A percentile compares a stretch with the other conserved stretches of the same genome.
Evolutionary conservation across 2,797 vertebrate genomes (phyloP).

Genomic region (Psittacula derbiana): DNA sequence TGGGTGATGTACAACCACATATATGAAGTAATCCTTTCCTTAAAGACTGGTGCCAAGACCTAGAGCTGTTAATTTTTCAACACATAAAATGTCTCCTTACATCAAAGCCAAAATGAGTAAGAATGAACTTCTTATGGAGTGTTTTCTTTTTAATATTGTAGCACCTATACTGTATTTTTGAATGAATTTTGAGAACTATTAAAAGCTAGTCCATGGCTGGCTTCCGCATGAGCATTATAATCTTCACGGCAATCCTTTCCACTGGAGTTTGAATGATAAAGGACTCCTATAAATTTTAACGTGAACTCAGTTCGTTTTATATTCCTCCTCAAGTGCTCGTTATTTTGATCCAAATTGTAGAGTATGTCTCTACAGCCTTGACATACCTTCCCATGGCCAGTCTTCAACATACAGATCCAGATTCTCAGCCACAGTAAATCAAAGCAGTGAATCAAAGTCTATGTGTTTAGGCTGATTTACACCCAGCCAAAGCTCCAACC

Average conservation of each 20-base stretch:
- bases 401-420: background rate
- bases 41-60: background rate
- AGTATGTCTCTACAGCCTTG: conserved; percentile 35
- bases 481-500: background rate
- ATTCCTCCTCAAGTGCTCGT: conserved; percentile 7
- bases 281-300: conserved; percentile 47
- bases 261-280: conserved; percentile 57
- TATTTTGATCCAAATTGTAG: background rate
- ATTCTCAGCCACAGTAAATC: background rate
- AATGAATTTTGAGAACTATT: background rate
- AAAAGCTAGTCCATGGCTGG: background rate
- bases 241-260: conserved; percentile 48
- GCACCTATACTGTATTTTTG: background rate
- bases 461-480: background rate
- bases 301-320: conserved; percentile 24
- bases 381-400: conserved; percentile 30
- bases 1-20: background rate
- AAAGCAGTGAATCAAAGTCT: background rate
- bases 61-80: background rate
- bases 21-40: background rate
- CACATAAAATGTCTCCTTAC: background rate
- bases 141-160: background rate
- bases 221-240: background rate
- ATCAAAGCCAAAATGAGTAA: background rate
- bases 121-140: background rate